Conservation (phyloP, 2,888 invertebrate species). For the Gymnocheta viridis region DNA sequence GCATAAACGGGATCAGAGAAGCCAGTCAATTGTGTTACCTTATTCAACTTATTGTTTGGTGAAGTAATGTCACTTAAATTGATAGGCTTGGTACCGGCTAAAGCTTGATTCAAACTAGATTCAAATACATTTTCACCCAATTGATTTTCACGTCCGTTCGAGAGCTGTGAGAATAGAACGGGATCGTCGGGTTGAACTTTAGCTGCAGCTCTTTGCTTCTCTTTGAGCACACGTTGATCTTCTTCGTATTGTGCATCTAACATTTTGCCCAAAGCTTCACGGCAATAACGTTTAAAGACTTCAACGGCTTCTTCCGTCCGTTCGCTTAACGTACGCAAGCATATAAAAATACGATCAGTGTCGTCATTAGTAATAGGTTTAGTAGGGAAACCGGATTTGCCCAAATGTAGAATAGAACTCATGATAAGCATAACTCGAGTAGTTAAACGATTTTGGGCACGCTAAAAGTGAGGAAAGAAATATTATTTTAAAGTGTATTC, state of each 20-base stretch:
- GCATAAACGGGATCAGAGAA: slow-evolving; percentile 99
- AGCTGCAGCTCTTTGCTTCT: slow-evolving; percentile 87
- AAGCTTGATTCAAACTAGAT: slow-evolving; percentile 93
- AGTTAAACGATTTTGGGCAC: slow-evolving; percentile 84
- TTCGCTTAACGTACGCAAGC: slow-evolving; percentile 88
- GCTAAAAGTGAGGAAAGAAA: slow-evolving; percentile 53
- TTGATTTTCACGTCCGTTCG: slow-evolving; percentile 85
- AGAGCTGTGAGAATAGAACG: slow-evolving; percentile 90
- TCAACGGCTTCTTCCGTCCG: slow-evolving; percentile 86
- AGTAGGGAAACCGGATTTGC: slow-evolving; percentile 87
- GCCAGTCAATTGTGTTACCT: slow-evolving; percentile 98
- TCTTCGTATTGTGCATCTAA: slow-evolving; percentile 88
- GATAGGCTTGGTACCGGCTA: slow-evolving; percentile 85
- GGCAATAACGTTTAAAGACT: slow-evolving; percentile 88
- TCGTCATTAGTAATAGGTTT: slow-evolving; percentile 98
- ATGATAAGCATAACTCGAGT: slow-evolving; percentile 94
- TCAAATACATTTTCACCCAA: slow-evolving; percentile 91
- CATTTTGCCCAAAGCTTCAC: slow-evolving; percentile 91
- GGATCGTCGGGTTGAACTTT: slow-evolving; percentile 93
- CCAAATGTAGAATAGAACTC: slow-evolving; percentile 92
- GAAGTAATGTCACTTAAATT: slow-evolving; percentile 83
- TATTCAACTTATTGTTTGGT: slow-evolving; percentile 85
- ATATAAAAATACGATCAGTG: slow-evolving; percentile 92
- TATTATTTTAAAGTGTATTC: not conserved
- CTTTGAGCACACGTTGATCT: slow-evolving; percentile 83